Conservation (phyloP, 2,113 vertebrate species). For the Cephalopholis sonnerati region DNA sequence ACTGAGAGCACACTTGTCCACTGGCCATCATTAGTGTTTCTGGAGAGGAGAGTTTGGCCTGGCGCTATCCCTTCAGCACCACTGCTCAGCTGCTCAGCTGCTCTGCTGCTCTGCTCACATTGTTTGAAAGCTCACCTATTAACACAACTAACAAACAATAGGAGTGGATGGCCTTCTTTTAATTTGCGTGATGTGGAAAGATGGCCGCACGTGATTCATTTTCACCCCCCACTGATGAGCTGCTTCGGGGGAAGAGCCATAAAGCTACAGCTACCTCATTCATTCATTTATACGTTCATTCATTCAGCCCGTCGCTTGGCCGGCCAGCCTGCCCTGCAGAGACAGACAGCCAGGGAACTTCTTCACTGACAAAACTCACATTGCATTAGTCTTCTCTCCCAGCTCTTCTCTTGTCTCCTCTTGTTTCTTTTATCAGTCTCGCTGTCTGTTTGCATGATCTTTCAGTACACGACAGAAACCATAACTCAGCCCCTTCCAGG, state of each 20-base stretch:
- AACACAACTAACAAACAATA: neutral
- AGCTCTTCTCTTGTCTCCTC: constrained; percentile 41
- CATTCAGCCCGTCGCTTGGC: constrained; percentile 30
- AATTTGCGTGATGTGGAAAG: neutral
- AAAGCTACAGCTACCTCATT: constrained; percentile 24
- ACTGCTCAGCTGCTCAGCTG: too few relatives aligned
- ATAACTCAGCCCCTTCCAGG: constrained; percentile 41
- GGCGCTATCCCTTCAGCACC: constrained; percentile 22
- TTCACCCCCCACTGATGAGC: neutral
- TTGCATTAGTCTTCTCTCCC: constrained; percentile 47
- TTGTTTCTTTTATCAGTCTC: constrained; percentile 49
- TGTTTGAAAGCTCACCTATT: neutral
- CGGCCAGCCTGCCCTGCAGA: constrained; percentile 18
- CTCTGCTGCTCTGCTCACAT: neutral
- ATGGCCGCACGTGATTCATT: neutral
- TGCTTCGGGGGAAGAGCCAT: neutral
- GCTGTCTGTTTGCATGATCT: constrained; percentile 55
- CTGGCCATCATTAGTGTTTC: neutral
- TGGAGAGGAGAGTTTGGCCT: neutral
- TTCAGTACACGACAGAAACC: constrained; percentile 39
- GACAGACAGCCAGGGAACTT: constrained; percentile 35
- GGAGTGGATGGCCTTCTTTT: neutral
- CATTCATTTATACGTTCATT: constrained; percentile 22
- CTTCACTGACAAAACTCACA: constrained; percentile 43
- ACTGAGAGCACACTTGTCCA: neutral